phyloP scores from a whole-genome alignment of 2,113 vertebrate genomes.

The Perca schrenkii region DNA sequence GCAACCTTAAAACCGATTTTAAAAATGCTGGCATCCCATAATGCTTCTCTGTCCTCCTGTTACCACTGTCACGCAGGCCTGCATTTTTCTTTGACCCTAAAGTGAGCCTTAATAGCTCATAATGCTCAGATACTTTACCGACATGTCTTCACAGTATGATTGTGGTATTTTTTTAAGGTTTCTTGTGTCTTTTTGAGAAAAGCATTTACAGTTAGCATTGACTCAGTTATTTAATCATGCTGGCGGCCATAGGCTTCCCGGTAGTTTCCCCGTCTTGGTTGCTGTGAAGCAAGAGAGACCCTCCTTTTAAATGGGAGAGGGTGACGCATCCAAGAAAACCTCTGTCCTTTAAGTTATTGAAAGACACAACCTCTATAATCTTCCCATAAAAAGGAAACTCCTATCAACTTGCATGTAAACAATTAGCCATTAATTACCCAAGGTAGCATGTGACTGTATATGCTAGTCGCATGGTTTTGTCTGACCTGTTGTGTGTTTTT shows the following conservation, averaged over 20 bases:
- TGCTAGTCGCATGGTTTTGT: constrained; percentile 25
- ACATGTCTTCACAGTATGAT: constrained; percentile 12
- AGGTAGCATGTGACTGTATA: constrained; percentile 23
- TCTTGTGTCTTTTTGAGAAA: constrained; percentile 30
- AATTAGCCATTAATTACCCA: constrained; percentile 38
- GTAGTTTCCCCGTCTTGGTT: constrained; percentile 27
- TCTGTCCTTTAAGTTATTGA: constrained; percentile 12
- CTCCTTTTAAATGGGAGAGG: constrained; percentile 7
- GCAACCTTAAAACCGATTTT: constrained; percentile 4
- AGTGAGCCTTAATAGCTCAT: constrained; percentile 30
- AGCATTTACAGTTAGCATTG: constrained; percentile 16
- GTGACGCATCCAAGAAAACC: constrained; percentile 1
- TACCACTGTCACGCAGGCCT: constrained; percentile 39
- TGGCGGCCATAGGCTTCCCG: constrained; percentile 16
- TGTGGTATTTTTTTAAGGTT: constrained; percentile 42
- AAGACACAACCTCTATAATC: constrained; percentile 1
- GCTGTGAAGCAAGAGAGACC: constrained; percentile 27
- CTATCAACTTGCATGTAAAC: constrained; percentile 24
- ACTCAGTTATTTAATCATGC: constrained; percentile 22
- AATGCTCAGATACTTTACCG: constrained; percentile 5
- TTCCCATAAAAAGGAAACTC: constrained; percentile 14
- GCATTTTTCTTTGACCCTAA: constrained; percentile 47
- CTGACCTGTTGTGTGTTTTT: constrained; percentile 60
- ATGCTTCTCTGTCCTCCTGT: constrained; percentile 19
- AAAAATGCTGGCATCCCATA: constrained; percentile 11